A percentile compares a stretch with the other conserved stretches of the same genome.
Conservation (phyloP, 2,113 vertebrate species). For the Eulemur macaco region DNA sequence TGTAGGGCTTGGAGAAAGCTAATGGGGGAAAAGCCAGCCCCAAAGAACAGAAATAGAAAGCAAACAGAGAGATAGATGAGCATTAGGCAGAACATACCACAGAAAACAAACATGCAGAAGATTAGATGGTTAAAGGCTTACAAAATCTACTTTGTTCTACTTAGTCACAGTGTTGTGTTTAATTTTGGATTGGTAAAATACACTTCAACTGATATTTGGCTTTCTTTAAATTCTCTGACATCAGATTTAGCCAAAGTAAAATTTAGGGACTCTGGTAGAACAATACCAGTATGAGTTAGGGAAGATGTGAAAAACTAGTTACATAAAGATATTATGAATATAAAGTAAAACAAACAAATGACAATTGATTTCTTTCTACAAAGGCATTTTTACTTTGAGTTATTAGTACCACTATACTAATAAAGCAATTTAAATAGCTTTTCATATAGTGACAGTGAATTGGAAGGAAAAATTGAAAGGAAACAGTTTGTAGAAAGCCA, state of each 20-base stretch:
- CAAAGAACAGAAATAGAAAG: conserved; percentile 78
- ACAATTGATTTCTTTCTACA: not conserved
- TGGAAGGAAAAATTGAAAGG: conserved; percentile 22
- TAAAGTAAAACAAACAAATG: not conserved
- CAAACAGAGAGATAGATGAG: conserved; percentile 78
- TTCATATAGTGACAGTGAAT: not conserved
- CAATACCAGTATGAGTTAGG: not conserved
- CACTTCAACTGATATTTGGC: not conserved
- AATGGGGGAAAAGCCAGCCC: conserved; percentile 65
- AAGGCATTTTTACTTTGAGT: conserved; percentile 51
- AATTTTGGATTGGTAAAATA: not conserved
- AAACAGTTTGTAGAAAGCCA: conserved; percentile 31
- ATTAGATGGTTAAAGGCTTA: conserved; percentile 41
- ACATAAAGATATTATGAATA: conserved; percentile 14
- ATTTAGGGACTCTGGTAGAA: conserved; percentile 51
- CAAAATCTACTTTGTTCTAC: conserved; percentile 37
- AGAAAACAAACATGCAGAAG: conserved; percentile 63
- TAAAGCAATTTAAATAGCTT: conserved; percentile 21
- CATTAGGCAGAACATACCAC: conserved; percentile 75
- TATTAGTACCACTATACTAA: conserved; percentile 55
- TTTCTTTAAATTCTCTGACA: conserved; percentile 50
- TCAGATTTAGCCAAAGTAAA: conserved; percentile 36
- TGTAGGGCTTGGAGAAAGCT: conserved; percentile 96
- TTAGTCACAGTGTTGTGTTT: not conserved
- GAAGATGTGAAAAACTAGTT: not conserved